Evolutionary conservation across 1,140 invertebrate genomes (phyloP).

Genomic region (Epicauta chinensis): DNA sequence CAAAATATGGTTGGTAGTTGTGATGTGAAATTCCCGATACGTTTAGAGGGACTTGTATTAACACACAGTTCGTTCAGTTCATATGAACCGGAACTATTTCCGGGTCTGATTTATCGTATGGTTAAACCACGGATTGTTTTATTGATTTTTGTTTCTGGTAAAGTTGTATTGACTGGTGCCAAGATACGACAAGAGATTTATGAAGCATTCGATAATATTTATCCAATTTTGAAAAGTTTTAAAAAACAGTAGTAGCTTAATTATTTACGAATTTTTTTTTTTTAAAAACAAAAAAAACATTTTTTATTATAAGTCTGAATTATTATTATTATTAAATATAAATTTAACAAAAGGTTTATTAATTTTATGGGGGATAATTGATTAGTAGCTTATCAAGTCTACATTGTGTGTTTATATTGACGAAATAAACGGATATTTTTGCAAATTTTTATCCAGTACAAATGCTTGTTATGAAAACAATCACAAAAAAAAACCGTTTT

Average conservation of each 20-base stretch:
- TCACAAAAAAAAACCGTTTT: too few relatives aligned
- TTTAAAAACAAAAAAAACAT: too few relatives aligned
- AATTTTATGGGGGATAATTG: too few relatives aligned
- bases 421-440: too few relatives aligned
- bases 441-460: too few relatives aligned
- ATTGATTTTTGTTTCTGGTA: conserved; percentile 98
- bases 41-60: conserved; percentile 92
- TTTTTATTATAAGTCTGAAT: too few relatives aligned
- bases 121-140: conserved; percentile 98
- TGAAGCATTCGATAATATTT: conserved; percentile 99
- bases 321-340: too few relatives aligned
- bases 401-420: too few relatives aligned
- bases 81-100: conserved; percentile 92
- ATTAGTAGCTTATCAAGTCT: too few relatives aligned
- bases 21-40: conserved; percentile 98
- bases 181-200: conserved; percentile 98
- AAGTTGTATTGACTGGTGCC: conserved; percentile 96
- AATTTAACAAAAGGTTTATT: too few relatives aligned
- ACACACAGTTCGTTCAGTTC: conserved; percentile 98
- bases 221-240: conserved; percentile 98
- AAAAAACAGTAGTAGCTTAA: conserved; percentile 59
- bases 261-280: too few relatives aligned
- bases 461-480: too few relatives aligned
- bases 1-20: conserved; percentile 99
- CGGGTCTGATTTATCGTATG: conserved; percentile 98